phyloP scores from a whole-genome alignment of 2,888 invertebrate genomes.

The Campopleginae sp. region DNA sequence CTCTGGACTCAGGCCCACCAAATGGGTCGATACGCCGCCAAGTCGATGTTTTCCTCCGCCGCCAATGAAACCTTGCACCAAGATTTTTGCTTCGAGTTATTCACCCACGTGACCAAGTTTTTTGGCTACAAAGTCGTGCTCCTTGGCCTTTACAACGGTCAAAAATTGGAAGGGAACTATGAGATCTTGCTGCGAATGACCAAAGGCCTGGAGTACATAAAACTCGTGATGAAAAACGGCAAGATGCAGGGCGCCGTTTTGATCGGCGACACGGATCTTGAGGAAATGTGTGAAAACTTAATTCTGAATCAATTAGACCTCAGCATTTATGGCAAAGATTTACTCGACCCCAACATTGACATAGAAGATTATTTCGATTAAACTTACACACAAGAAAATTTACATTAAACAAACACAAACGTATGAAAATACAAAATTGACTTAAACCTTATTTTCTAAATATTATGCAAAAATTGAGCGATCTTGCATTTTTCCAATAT shows the following conservation, averaged over 20 bases:
- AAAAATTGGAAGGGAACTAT: slow-evolving; percentile 91
- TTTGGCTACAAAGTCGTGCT: slow-evolving; percentile 97
- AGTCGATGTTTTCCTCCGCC: slow-evolving; percentile 91
- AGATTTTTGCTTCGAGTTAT: slow-evolving; percentile 99
- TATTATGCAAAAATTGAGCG: slow-evolving; percentile 43
- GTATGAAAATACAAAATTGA: slow-evolving; percentile 15
- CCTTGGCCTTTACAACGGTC: slow-evolving; percentile 96
- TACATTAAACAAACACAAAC: slow-evolving; percentile 39
- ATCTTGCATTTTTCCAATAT: slow-evolving; percentile 5
- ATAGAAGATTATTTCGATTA: slow-evolving; percentile 99
- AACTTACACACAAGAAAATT: slow-evolving; percentile 62
- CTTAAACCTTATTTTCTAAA: not conserved
- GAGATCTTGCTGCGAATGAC: slow-evolving; percentile 95
- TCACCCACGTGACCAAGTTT: slow-evolving; percentile 97
- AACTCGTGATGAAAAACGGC: slow-evolving; percentile 93
- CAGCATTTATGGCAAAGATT: slow-evolving; percentile 94
- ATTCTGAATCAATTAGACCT: slow-evolving; percentile 97
- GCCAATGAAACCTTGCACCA: slow-evolving; percentile 89
- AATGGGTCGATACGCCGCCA: slow-evolving; percentile 98
- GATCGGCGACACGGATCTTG: slow-evolving; percentile 98
- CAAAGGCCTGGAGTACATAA: slow-evolving; percentile 92
- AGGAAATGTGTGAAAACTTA: slow-evolving; percentile 99
- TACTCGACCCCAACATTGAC: slow-evolving; percentile 97
- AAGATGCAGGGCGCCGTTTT: slow-evolving; percentile 96
- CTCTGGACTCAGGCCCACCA: slow-evolving; percentile 99